phyloP scores from a whole-genome alignment of 2,888 invertebrate species.

The Ophion ventricosus region DNA sequence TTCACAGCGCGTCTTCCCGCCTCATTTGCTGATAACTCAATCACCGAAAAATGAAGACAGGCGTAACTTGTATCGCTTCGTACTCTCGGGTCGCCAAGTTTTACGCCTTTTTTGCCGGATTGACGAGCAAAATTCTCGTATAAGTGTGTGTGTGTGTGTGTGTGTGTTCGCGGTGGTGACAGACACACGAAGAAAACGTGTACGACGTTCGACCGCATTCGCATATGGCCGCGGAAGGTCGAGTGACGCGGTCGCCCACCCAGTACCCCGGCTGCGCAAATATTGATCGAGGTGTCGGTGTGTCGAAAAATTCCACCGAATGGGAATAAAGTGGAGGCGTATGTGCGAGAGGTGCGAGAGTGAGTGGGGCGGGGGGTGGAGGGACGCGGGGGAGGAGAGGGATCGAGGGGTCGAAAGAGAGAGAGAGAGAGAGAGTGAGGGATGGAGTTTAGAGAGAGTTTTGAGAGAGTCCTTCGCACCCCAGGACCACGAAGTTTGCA shows the following conservation, averaged over 20 bases:
- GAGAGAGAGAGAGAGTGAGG: neutral
- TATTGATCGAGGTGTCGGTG: constrained; percentile 82
- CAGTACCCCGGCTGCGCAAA: constrained; percentile 82
- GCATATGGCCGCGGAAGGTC: constrained; percentile 83
- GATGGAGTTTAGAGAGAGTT: neutral
- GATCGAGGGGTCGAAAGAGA: neutral
- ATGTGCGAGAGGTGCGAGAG: constrained; percentile 59
- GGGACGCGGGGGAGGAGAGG: neutral
- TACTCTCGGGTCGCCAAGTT: neutral
- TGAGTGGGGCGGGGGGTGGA: neutral
- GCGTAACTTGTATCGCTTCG: neutral
- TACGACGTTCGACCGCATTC: constrained; percentile 75
- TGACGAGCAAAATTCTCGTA: neutral
- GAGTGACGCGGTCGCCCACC: constrained; percentile 80
- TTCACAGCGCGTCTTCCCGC: neutral
- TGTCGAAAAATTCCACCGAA: constrained; percentile 83
- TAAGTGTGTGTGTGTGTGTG: neutral
- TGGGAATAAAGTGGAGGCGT: constrained; percentile 75
- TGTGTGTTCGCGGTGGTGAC: constrained; percentile 4
- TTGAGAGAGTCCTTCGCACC: neutral
- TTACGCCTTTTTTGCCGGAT: constrained; percentile 16
- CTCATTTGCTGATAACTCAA: neutral
- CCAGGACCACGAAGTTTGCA: constrained; percentile 32
- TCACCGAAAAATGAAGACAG: neutral
- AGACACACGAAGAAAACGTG: constrained; percentile 28